A percentile compares a stretch with the other conserved stretches of the same genome.
phyloP scores from a whole-genome alignment of 2,113 vertebrate genomes.

The Rhinolophus ferrumequinum region DNA sequence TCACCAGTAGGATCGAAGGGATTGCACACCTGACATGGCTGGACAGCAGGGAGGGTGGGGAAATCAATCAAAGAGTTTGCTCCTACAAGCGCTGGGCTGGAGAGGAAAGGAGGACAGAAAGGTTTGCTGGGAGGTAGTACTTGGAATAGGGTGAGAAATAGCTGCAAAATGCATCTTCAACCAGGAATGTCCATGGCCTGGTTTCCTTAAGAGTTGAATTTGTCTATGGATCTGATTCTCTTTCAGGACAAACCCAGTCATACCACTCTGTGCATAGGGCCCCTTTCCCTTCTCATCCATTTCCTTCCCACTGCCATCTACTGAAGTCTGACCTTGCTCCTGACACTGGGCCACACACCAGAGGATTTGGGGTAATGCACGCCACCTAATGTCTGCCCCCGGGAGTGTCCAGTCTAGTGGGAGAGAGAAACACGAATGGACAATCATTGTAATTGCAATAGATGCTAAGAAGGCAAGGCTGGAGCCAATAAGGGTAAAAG shows the following conservation, averaged over 20 bases:
- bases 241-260: neutral
- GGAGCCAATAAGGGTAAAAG: neutral
- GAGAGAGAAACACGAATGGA: neutral
- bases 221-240: neutral
- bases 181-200: neutral
- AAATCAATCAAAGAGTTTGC: neutral
- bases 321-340: neutral
- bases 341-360: neutral
- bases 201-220: neutral
- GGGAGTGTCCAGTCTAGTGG: neutral
- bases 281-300: no score
- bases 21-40: neutral
- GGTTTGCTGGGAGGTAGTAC: neutral
- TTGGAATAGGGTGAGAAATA: neutral
- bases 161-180: neutral
- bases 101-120: neutral
- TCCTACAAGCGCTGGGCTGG: neutral
- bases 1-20: slow-evolving; percentile 25
- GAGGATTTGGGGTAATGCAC: rapidly evolving
- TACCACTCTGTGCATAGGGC: neutral
- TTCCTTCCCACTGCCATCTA: neutral
- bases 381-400: neutral
- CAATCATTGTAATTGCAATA: neutral
- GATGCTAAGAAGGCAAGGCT: neutral
- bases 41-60: neutral